phyloP scores from a whole-genome alignment of 2,113 vertebrate species.

The Corydoras sp. region DNA sequence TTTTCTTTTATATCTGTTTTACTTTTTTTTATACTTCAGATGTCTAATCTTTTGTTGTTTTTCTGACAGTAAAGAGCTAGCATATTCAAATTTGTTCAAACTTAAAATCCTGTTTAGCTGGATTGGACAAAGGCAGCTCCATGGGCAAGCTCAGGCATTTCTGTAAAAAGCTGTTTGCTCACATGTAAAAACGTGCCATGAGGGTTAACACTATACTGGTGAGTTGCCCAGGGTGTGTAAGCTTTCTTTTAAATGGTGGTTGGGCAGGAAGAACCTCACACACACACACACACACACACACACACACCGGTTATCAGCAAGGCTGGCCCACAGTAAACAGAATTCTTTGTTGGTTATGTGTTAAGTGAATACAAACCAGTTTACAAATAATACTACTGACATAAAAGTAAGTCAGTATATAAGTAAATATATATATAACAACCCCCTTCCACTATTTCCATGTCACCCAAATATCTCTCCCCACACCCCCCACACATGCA shows the following conservation, averaged over 20 bases:
- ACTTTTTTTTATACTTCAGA: too few relatives aligned
- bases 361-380: too few relatives aligned
- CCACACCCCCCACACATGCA: too few relatives aligned
- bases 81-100: conserved; percentile 1
- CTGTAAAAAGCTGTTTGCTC: conserved; percentile 7
- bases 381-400: too few relatives aligned
- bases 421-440: too few relatives aligned
- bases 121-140: conserved; percentile 7
- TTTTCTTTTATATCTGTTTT: too few relatives aligned
- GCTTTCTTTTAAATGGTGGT: neutral
- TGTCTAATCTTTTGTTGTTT: neutral
- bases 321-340: neutral
- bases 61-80: neutral
- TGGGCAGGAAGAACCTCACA: conserved; percentile 9
- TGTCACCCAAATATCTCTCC: neutral
- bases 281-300: conserved; percentile 18
- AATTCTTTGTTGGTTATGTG: neutral
- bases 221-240: conserved; percentile 13
- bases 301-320: conserved; percentile 18
- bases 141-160: conserved; percentile 30
- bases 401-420: too few relatives aligned
- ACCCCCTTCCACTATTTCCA: too few relatives aligned
- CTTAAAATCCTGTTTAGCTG: conserved; percentile 22
- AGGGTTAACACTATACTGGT: conserved; percentile 20
- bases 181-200: conserved; percentile 28